Base-by-base conservation (phyloP, 2,888 invertebrate species). In the Trissonchulus sp. region DNA sequence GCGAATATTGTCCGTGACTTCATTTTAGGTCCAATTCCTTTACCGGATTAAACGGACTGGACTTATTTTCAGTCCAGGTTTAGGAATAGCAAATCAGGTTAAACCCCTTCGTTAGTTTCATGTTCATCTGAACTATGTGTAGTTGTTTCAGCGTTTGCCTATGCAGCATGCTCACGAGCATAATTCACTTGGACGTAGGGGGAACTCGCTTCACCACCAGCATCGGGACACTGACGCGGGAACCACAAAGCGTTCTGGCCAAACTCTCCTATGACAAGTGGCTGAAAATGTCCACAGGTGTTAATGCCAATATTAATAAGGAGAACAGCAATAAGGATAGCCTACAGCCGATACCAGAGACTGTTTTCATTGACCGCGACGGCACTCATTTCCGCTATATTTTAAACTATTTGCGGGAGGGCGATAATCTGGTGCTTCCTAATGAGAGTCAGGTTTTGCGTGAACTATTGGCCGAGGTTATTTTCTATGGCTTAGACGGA, bases 361-460 rank as follows among this genome's bases (percentile, higher is more conserved):
- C 65, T 30, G 31, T 63, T 30, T 63, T 63, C 31, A 63, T 63
- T 28, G 65, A 63, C n/a, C 65, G 65, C 3, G 65, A 63, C n/a
- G 28, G 28, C 3, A 30, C 65, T 8, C 30, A 63, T 63, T 63
- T 63, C n/a, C 65, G 65, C 3, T 63, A 18, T 28, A 63, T 63
- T 28, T 28, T 63, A 30, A 63, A 63, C 31, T 63, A 30, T 63
- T 31, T 63, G n/a, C 65, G 65, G 8, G 65, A 63, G 8, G 65
- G 65, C 3, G 65, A 63, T 31, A 30, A 23, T 3, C 8, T 31
- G n/a, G 65, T 63, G 15, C 31, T 63, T 8, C 65, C 65, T 8
- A 63, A 23, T 63, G 31, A 63, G 3, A 30, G 3, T 30, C 65
- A 23, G n/a, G 30, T 15, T 63, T 28, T 63, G 15, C n/a, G 65